Percentiles rank a stretch among this genome's conserved stretches.
Evolutionary conservation across 2,113 vertebrate genomes (phyloP).

Genomic region (Struthidea cinerea): DNA sequence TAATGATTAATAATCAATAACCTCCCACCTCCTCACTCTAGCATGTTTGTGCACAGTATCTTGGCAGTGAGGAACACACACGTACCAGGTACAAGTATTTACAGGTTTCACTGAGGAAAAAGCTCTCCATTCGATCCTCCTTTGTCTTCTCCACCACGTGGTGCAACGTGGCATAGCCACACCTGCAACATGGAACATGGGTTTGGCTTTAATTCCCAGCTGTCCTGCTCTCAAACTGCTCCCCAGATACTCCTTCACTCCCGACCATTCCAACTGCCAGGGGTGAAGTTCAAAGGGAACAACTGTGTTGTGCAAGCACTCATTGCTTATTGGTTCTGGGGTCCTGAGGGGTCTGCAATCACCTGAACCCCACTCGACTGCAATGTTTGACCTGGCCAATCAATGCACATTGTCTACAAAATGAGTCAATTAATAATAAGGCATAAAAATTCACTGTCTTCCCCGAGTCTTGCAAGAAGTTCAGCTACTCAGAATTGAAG

Average conservation of each 20-base stretch:
- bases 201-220: not conserved
- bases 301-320: not conserved
- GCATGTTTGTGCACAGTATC: fast-evolving
- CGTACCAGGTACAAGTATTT: slow-evolving; percentile 96
- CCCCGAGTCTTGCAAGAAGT: not conserved
- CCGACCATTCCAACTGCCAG: not conserved
- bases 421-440: fast-evolving
- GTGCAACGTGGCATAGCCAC: slow-evolving; percentile 95
- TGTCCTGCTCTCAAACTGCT: fast-evolving
- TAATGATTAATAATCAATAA: not conserved
- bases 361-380: not conserved
- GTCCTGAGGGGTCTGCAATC: not conserved
- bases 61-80: not conserved
- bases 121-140: slow-evolving; percentile 99
- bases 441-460: not conserved
- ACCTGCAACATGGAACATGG: slow-evolving; percentile 68
- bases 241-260: not conserved
- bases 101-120: slow-evolving; percentile 98
- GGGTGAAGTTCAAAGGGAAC: not conserved
- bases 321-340: not conserved
- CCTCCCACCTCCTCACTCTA: not conserved
- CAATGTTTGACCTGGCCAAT: not conserved
- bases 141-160: slow-evolving; percentile 97
- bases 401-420: not conserved
- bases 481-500: not conserved